Evolutionary conservation across 1,140 invertebrate genomes (phyloP), one percentile per base, ranked within the genome.

Genomic region (Heliconius himera): DNA sequence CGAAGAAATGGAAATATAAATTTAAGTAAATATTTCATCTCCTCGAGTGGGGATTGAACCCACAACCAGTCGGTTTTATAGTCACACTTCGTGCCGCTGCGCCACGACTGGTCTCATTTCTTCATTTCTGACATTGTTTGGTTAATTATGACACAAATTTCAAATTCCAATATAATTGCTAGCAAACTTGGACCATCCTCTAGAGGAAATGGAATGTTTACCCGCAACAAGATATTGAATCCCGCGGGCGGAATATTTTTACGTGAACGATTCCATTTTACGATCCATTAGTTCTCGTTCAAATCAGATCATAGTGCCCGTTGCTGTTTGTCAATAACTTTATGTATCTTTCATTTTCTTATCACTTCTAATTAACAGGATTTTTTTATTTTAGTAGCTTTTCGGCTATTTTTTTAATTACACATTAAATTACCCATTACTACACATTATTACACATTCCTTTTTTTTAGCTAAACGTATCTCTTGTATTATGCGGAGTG

Each of bases 221-320:
- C 84, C 75, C 79, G 78, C 74, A 87, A 89, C 86, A 86, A 88
- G 85, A 87, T 90, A 90, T 88, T 90, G 85, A 85, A 89, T 87
- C 83, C 81, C 78, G 78, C 76, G 78, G 82, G 54, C 41, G 74
- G 76, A 85, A 87, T 90, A 85, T 88, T 89, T 90, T 85, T 86
- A 85, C 82, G 82, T 86, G 85, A 88, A 87, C 82, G 85, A 87
- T 87, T 91, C 88, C 82, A 90, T 91, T 90, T 89, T 86, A 85
- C 87, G 84, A 77, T 49, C 86, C 85, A 89, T 91, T 91, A 89
- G 82, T 70, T 80, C 71, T 60, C 84, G 82, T 82, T 88, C 84
- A 76, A 86, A 87, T 87, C 82, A 81, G 82, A 81, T 77, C 76
- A 82, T 70, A 77, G 76, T 81, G 70, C 74, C 74, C 66, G 82